Evolutionary conservation across 2,888 invertebrate species (phyloP), one percentile per base, ranked within the genome.

Genomic region (Acanthosoma haemorrhoidale): DNA sequence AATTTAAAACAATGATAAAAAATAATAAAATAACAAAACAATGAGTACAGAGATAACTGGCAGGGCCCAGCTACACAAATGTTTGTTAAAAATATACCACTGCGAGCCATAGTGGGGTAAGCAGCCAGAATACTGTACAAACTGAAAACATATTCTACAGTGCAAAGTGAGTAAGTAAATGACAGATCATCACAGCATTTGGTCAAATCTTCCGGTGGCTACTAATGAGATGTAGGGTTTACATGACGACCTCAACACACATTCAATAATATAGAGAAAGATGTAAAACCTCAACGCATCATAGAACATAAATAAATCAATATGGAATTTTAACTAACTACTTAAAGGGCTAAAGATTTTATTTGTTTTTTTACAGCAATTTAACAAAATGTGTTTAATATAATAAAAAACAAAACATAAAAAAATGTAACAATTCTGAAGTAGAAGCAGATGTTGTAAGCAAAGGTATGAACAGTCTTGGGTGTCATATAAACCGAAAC

Each of bases 21-120:
- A 32, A 51, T 64, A 58, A 68, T 29, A 43, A 66, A 34, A 68
- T 34, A 38, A n/a, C n/a, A n/a, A 70, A 68, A 71, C 5, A 57
- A n/a, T 16, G 43, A 68, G 18, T 61, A 59, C 67, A 70, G 57
- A 68, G 63, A 71, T 68, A 61, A 70, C 68, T 59, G 68, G 67
- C 67, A 68, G 68, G 68, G 68, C 68, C 68, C 68, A 68, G 59
- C 58, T 58, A 58, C 59, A 68, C 68, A 68, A 68, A 68, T 68
- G 38, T 68, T 68, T 34, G 59, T 68, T 59, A 68, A 68, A 60
- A 67, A 70, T 67, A 70, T 58, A 70, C 72, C 72, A 72, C 72
- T 72, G 67, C 72, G 72, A 72, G 72, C 63, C 70, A 72, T 72
- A 72, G 72, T 72, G 72, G 72, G 38, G 39, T 61, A 68, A 59